Percentiles rank a stretch among this genome's conserved stretches.
phyloP scores from a whole-genome alignment of 1,140 invertebrate genomes.

The Coenobita brevimanus region DNA sequence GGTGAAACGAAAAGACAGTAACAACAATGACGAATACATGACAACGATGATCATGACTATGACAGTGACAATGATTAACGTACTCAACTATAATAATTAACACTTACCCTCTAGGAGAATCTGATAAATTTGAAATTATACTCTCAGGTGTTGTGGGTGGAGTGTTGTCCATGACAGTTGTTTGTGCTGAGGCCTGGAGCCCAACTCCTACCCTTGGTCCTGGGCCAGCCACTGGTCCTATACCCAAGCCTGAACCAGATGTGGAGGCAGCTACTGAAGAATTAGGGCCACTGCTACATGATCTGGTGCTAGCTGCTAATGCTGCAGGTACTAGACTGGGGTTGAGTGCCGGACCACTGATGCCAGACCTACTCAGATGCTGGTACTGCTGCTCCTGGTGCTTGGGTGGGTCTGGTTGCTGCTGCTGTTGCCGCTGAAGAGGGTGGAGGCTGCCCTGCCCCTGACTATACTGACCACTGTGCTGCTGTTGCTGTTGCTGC shows the following conservation, averaged over 20 bases:
- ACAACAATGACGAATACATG: background rate
- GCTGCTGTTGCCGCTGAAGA: background rate
- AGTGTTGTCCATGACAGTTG: constrained; percentile 52
- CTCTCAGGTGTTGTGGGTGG: constrained; percentile 53
- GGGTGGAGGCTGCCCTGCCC: background rate
- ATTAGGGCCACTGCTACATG: constrained; percentile 27
- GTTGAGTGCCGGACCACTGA: background rate
- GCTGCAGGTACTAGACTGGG: background rate
- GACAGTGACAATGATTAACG: background rate
- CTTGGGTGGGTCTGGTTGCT: constrained; percentile 10
- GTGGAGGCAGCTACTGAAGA: background rate
- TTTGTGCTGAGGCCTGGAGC: constrained; percentile 17
- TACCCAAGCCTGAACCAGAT: background rate
- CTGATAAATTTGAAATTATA: constrained; percentile 55
- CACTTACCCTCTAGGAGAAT: constrained; percentile 55
- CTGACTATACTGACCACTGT: background rate
- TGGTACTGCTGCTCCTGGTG: constrained; percentile 26
- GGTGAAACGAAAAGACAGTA: too few relatives aligned
- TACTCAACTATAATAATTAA: background rate
- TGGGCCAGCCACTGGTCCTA: background rate
- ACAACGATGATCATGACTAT: too few relatives aligned
- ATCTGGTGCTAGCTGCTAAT: too few relatives aligned
- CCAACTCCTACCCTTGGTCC: constrained; percentile 8
- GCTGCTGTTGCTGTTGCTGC: constrained; percentile 7
- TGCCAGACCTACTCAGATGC: background rate